Percentiles rank a stretch among this genome's conserved stretches.
Conservation (phyloP, 2,113 vertebrate species). For the Rana temporaria region DNA sequence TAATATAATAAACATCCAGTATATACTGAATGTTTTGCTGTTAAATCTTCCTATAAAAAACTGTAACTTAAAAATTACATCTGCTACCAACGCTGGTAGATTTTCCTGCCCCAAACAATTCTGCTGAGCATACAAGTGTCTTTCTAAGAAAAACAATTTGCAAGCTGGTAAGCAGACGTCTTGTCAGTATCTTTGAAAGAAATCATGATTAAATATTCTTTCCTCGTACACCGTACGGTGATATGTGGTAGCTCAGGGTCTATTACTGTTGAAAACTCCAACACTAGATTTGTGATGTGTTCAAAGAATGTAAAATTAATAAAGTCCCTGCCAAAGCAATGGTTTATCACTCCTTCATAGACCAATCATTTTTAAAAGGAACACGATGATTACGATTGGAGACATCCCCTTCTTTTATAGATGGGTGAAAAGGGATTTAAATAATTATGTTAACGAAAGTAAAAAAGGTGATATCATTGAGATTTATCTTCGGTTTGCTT, state of each 20-base stretch:
- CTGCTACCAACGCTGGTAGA: too few relatives aligned
- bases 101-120: too few relatives aligned
- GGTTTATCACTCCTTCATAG: conserved; percentile 29
- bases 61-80: too few relatives aligned
- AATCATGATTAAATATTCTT: neutral
- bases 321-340: neutral
- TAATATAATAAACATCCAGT: too few relatives aligned
- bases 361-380: conserved; percentile 10
- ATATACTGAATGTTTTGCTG: too few relatives aligned
- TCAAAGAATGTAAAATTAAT: conserved; percentile 28
- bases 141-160: too few relatives aligned
- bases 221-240: neutral
- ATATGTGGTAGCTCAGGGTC: conserved; percentile 10
- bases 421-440: conserved; percentile 34
- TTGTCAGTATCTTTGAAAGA: neutral
- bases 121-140: too few relatives aligned
- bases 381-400: conserved; percentile 1
- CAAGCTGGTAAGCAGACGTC: too few relatives aligned
- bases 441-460: conserved; percentile 22
- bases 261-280: neutral
- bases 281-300: neutral
- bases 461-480: conserved; percentile 9
- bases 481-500: conserved; percentile 24
- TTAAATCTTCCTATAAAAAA: too few relatives aligned
- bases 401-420: conserved; percentile 7